Conservation (phyloP, 2,888 invertebrate species). For the Pollenia angustigena region DNA sequence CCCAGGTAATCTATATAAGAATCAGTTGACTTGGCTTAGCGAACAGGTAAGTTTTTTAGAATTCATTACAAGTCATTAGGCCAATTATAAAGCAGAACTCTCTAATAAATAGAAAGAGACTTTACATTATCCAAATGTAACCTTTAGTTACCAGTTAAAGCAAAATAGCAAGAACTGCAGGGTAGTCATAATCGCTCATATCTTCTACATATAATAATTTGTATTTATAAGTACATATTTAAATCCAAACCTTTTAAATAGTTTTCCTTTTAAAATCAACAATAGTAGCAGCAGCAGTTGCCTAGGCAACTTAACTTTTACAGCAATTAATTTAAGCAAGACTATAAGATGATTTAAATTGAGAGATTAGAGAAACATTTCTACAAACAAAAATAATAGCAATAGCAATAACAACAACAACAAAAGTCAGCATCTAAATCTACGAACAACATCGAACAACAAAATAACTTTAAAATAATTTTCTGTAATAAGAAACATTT, state of each 20-base stretch:
- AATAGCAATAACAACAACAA: not conserved
- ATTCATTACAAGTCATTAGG: no score
- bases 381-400: not conserved
- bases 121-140: not conserved
- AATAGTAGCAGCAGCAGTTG: slow-evolving; percentile 7
- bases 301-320: slow-evolving; percentile 8
- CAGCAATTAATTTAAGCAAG: slow-evolving; percentile 51
- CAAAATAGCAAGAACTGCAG: not conserved
- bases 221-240: not conserved
- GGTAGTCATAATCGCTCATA: not conserved
- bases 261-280: not conserved
- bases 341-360: slow-evolving; percentile 33
- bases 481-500: not conserved
- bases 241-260: not conserved
- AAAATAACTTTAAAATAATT: not conserved
- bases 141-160: not conserved
- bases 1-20: no score
- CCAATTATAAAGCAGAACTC: no score
- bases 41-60: no score
- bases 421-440: not conserved
- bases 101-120: no score
- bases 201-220: not conserved
- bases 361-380: not conserved
- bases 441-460: not conserved
- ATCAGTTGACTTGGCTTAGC: no score